Evolutionary conservation across 2,113 vertebrate genomes (phyloP), one percentile per base, ranked within the genome.

Genomic region (Cyprichromis sp.): DNA sequence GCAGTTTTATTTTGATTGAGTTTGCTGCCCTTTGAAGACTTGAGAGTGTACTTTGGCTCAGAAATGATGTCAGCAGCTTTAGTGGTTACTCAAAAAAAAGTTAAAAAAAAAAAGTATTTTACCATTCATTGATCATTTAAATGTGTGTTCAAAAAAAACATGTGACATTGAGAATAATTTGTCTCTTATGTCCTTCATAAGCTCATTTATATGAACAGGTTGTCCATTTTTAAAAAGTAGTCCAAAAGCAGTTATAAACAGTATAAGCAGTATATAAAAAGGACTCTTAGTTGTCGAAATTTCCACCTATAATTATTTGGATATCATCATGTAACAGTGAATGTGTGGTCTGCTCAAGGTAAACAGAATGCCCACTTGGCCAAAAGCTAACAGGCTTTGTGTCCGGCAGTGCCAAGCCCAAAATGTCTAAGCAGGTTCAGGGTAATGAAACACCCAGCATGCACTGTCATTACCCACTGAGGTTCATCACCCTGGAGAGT

Each of bases 361-460:
- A 73, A 88, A 80, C 38, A 80, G 26, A 61, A 81, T 36, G 19
- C 53, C 45, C 81, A 29, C 34, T 84, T 71, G 89, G 47, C 47
- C 54, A 4, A 66, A 68, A 42, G 40, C 47, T 31, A 45, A 86
- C 5, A 55, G 61, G n/a, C 83, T 54, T 11, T 17, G 36, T 13
- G 19, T 40, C 68, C 38, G 38, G 59, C 79, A 7, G 82, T 66
- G 91, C 80, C 86, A 26, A 80, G 63, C 81, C 40, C 5, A 13
- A 40, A 88, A 38, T 87, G 86, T 82, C 71, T 55, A 68, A 26
- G 45, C 82, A 45, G 80, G 84, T 86, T 80, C 87, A 61, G 59
- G 19, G 21, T 85, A 94, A 94, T 92, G 87, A 94, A 90, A 91
- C 88, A 92, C 88, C 57, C 90, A 87, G 89, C 90, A 87, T 42